These are phyloP conservation scores for Helogale parvula DNA, from an alignment of 2,113 vertebrate genomes.

Conservation along the genomic window DNA sequence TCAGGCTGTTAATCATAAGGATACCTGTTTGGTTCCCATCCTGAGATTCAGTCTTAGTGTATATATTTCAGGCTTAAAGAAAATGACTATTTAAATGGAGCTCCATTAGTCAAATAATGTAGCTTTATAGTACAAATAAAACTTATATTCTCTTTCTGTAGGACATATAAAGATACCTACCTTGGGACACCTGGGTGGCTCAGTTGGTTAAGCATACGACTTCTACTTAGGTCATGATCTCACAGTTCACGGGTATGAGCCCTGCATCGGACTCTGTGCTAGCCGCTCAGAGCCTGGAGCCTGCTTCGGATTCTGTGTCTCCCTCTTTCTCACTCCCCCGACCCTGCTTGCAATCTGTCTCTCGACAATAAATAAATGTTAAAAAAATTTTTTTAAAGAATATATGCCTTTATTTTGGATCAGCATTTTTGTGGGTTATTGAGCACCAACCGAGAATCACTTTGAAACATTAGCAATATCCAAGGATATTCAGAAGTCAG, in stretches of 20 bases:
- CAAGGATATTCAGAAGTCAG: slow-evolving; percentile 61
- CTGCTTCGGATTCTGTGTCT: too few relatives aligned
- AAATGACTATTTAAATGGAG: slow-evolving; percentile 57
- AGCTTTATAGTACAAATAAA: slow-evolving; percentile 41
- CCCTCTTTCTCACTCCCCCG: too few relatives aligned
- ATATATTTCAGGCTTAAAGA: slow-evolving; percentile 64
- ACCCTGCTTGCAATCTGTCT: too few relatives aligned
- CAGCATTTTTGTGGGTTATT: slow-evolving; percentile 62
- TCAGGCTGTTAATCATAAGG: slow-evolving; percentile 56
- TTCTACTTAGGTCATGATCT: too few relatives aligned
- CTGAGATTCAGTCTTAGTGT: slow-evolving; percentile 61
- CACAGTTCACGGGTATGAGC: too few relatives aligned
- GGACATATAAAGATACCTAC: neutral
- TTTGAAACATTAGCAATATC: slow-evolving; percentile 66
- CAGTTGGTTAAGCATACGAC: too few relatives aligned
- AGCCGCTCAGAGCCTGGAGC: too few relatives aligned
- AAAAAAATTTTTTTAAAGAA: neutral
- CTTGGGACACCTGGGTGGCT: neutral
- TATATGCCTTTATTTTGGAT: slow-evolving; percentile 54
- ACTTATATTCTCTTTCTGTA: slow-evolving; percentile 48
- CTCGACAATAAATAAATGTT: too few relatives aligned
- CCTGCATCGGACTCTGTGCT: too few relatives aligned
- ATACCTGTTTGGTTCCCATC: slow-evolving; percentile 68
- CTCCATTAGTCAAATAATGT: slow-evolving; percentile 18
- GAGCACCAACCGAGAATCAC: slow-evolving; percentile 46